Evolutionary conservation across 2,888 invertebrate genomes (phyloP).

Genomic region (Amorpha juglandis): DNA sequence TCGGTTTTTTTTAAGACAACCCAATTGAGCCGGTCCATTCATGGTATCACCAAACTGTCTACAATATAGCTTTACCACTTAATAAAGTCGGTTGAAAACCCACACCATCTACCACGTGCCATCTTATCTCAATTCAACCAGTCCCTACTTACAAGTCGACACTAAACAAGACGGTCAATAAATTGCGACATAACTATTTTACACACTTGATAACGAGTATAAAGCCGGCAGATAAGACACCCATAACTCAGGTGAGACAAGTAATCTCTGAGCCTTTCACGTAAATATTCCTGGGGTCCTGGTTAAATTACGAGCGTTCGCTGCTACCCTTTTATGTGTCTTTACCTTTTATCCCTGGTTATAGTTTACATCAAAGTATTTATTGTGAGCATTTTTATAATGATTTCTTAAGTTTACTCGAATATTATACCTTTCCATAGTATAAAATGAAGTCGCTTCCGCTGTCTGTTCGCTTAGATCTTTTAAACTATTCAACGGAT

Average conservation of each 20-base stretch:
- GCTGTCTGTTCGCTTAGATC: too few species aligned
- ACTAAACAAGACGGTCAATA: neutral
- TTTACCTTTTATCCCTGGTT: neutral
- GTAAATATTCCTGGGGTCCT: slow-evolving; percentile 41
- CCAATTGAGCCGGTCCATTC: neutral
- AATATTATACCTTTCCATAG: too few species aligned
- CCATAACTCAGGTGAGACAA: slow-evolving; percentile 45
- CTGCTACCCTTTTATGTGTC: neutral
- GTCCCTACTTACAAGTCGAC: neutral
- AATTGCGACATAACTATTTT: neutral
- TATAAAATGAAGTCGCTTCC: too few species aligned
- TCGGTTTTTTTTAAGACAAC: neutral
- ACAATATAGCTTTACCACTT: too few species aligned
- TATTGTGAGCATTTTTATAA: too few species aligned
- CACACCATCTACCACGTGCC: too few species aligned
- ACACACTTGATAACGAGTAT: slow-evolving; percentile 37
- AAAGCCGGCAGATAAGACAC: slow-evolving; percentile 48
- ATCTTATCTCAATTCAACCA: neutral
- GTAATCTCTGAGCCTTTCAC: slow-evolving; percentile 43
- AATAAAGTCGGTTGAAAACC: too few species aligned
- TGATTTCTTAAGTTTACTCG: too few species aligned
- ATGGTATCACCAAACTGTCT: neutral
- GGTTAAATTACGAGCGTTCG: slow-evolving; percentile 34
- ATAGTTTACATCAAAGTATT: too few species aligned
- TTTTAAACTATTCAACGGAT: too few species aligned